These are phyloP conservation scores for Geopemphigus sp. DNA, from an alignment of 1,140 invertebrate genomes.

Conservation along the genomic window DNA sequence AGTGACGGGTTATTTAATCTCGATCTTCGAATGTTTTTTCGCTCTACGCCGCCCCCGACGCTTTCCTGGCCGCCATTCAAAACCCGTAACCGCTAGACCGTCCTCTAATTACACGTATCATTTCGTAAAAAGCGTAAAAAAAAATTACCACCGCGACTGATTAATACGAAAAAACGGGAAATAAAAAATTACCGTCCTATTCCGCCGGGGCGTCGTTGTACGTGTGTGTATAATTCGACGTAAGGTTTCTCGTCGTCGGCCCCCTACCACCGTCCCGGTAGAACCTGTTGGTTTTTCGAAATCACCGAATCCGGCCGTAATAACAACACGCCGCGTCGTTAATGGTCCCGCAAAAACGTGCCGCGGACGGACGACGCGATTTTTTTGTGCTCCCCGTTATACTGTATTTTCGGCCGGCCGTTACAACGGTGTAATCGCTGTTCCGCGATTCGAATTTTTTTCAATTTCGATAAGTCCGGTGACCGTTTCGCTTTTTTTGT, in stretches of 20 bases:
- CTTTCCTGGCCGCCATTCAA: slow-evolving; percentile 22
- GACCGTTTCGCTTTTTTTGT: too few relatives aligned
- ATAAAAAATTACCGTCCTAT: slow-evolving; percentile 25
- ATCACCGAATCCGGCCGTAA: slow-evolving; percentile 26
- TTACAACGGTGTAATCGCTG: too few relatives aligned
- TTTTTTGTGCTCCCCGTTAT: too few relatives aligned
- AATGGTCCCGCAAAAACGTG: slow-evolving; percentile 17
- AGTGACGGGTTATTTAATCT: slow-evolving; percentile 38
- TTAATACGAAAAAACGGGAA: background rate
- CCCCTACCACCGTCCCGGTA: too few relatives aligned
- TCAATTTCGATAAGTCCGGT: too few relatives aligned
- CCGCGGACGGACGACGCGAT: slow-evolving; percentile 7
- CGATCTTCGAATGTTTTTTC: slow-evolving; percentile 29
- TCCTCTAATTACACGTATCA: slow-evolving; percentile 45
- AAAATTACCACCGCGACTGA: slow-evolving; percentile 29
- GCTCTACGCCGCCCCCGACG: background rate
- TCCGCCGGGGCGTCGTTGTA: slow-evolving; percentile 28
- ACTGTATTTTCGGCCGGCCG: too few relatives aligned
- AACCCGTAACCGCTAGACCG: background rate
- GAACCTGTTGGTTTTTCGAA: slow-evolving; percentile 39
- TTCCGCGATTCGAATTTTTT: too few relatives aligned
- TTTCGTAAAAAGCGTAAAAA: slow-evolving; percentile 31
- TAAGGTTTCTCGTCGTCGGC: background rate
- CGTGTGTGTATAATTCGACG: too few relatives aligned
- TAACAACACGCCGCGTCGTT: slow-evolving; percentile 39